phyloP scores from a whole-genome alignment of 2,888 invertebrate genomes.

The Merodon equestris region DNA sequence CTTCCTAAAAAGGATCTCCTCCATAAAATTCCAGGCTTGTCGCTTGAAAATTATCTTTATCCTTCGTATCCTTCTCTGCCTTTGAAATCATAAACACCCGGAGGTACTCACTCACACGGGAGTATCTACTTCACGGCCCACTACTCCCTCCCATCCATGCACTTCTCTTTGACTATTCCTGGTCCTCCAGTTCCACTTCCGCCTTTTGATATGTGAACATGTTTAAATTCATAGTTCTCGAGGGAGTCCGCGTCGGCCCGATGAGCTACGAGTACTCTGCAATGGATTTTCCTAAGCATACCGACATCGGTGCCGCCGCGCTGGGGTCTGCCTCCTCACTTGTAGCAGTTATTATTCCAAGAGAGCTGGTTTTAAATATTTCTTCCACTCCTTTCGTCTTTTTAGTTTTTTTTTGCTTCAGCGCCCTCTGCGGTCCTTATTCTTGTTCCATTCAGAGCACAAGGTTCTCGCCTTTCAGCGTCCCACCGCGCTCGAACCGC shows the following conservation, averaged over 20 bases:
- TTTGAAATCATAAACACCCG: too few relatives aligned
- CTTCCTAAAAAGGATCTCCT: constrained; percentile 30
- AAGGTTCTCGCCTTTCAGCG: constrained; percentile 25
- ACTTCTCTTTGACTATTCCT: too few relatives aligned
- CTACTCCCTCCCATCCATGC: too few relatives aligned
- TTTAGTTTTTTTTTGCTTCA: constrained; percentile 5
- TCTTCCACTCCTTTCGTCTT: constrained; percentile 2
- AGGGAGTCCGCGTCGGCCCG: constrained; percentile 26
- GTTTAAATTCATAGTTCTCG: constrained; percentile 55
- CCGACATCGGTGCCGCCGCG: constrained; percentile 3
- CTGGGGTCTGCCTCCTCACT: constrained; percentile 15
- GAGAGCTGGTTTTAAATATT: constrained; percentile 61
- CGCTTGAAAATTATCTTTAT: constrained; percentile 21
- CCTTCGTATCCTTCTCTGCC: constrained; percentile 11
- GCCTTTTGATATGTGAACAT: constrained; percentile 51
- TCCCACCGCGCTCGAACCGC: too few relatives aligned
- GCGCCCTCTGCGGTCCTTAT: constrained; percentile 15
- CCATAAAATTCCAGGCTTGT: constrained; percentile 6
- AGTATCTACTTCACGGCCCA: not conserved
- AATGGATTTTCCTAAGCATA: constrained; percentile 28
- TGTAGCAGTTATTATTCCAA: constrained; percentile 52
- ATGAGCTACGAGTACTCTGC: constrained; percentile 28
- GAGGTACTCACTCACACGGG: too few relatives aligned
- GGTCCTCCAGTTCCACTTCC: not conserved
- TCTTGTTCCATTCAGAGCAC: constrained; percentile 14